A percentile compares a stretch with the other conserved stretches of the same genome.
Evolutionary conservation across 2,113 vertebrate species (phyloP).

Genomic region (Myotis yumanensis): DNA sequence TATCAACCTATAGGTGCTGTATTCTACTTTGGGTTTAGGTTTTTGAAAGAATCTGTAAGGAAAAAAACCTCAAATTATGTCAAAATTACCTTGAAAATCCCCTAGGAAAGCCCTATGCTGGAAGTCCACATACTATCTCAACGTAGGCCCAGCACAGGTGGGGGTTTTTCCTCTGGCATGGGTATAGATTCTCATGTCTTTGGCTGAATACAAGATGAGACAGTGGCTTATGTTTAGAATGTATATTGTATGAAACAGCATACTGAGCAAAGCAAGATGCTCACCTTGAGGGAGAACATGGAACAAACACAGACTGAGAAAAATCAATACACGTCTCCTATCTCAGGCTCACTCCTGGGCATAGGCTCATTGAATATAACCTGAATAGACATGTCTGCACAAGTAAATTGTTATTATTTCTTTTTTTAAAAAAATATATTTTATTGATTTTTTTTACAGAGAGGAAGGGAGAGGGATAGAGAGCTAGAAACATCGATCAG

Average conservation of each 20-base stretch:
- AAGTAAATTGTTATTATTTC: not conserved
- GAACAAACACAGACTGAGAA: not conserved
- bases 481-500: too few relatives aligned
- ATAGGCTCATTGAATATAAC: not conserved
- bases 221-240: not conserved
- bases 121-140: not conserved
- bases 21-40: conserved; percentile 6
- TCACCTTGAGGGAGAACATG: not conserved
- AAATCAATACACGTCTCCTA: not conserved
- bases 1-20: not conserved
- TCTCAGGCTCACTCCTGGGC: not conserved
- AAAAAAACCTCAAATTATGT: not conserved
- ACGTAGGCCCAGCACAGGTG: not conserved
- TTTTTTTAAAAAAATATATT: not conserved
- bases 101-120: not conserved
- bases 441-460: too few relatives aligned
- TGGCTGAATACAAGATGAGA: conserved; percentile 9
- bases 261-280: not conserved
- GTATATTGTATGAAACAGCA: not conserved
- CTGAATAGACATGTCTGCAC: not conserved
- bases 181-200: not conserved
- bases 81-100: conserved; percentile 11
- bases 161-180: not conserved
- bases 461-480: too few relatives aligned
- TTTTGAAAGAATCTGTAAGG: not conserved